Conservation (phyloP, 1,140 invertebrate genomes). For the Caenorhabditis remanei region DNA sequence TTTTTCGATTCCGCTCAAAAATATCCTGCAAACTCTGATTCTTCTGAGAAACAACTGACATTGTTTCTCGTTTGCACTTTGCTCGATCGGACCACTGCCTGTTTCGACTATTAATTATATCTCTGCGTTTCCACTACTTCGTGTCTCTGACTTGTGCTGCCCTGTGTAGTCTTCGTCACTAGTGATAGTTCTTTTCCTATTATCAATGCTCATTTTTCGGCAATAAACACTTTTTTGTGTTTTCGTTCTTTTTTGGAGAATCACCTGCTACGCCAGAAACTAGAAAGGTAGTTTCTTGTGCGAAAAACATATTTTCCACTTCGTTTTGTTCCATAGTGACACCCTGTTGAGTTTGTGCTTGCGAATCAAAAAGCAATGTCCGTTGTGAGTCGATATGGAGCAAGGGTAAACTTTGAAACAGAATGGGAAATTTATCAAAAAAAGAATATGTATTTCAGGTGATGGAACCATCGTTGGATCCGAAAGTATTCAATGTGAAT, state of each 20-base stretch:
- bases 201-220: background rate
- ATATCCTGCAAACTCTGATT: background rate
- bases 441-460: constrained; percentile 35
- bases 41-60: background rate
- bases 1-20: background rate
- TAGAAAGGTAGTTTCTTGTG: background rate
- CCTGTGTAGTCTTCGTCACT: constrained; percentile 15
- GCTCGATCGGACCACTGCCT: constrained; percentile 37
- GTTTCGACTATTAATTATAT: constrained; percentile 44
- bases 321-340: background rate
- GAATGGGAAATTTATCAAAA: background rate
- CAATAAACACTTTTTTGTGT: constrained; percentile 24
- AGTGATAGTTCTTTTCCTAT: constrained; percentile 33
- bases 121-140: background rate
- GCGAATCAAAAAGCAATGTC: constrained; percentile 34
- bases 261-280: constrained; percentile 12
- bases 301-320: background rate
- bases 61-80: constrained; percentile 14
- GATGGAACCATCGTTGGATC: constrained; percentile 46
- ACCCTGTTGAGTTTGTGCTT: background rate
- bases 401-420: constrained; percentile 29
- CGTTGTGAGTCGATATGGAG: constrained; percentile 26
- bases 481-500: constrained; percentile 44
- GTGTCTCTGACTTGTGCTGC: constrained; percentile 4
- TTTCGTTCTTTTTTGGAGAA: background rate